Evolutionary conservation across 2,888 invertebrate species (phyloP), one percentile per base, ranked within the genome.

Genomic region (Ophraella communa): DNA sequence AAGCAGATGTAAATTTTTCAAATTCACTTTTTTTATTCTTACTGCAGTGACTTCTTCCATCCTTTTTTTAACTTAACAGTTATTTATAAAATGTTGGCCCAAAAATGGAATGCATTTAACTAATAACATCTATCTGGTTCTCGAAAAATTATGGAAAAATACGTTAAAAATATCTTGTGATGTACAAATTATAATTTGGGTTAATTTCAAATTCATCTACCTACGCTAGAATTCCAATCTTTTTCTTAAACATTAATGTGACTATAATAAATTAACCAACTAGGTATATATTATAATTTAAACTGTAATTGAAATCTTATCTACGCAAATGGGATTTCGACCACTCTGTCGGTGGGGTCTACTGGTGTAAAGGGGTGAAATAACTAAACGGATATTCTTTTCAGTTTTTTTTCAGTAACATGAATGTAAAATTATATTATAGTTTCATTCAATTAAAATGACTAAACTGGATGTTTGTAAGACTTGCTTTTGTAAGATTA

Each of bases 261-360:
- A 62, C 61, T 59, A 56, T 65, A 56, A 65, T 65, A 65, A 65
- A 51, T 65, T 65, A 35, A 53, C 51, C 51, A 66, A 64, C 69
- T 73, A n/a, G n/a, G n/a, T n/a, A 74, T 73, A 70, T 74, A 65
- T 65, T 65, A 74, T 76, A 76, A 78, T 77, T 76, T 76, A 76
- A 77, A 77, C 77, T 76, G 78, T 76, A 77, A 78, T 75, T 76
- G 78, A 77, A 77, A 78, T 75, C 77, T 77, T 78, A 78, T 78
- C 78, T 77, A 66, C 24, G 17, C 73, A 70, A 68, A 73, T n/a
- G n/a, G n/a, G n/a, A n/a, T n/a, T n/a, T n/a, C n/a, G 76, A 76
- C 77, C 75, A 74, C 74, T 72, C 60, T 51, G 53, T 71, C 72
- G 73, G 69, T 68, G 67, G 66, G 69, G 58, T 65, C 64, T 52